These are phyloP conservation scores for Teleogryllus oceanicus DNA, from an alignment of 2,888 invertebrate species.

Conservation along the genomic window DNA sequence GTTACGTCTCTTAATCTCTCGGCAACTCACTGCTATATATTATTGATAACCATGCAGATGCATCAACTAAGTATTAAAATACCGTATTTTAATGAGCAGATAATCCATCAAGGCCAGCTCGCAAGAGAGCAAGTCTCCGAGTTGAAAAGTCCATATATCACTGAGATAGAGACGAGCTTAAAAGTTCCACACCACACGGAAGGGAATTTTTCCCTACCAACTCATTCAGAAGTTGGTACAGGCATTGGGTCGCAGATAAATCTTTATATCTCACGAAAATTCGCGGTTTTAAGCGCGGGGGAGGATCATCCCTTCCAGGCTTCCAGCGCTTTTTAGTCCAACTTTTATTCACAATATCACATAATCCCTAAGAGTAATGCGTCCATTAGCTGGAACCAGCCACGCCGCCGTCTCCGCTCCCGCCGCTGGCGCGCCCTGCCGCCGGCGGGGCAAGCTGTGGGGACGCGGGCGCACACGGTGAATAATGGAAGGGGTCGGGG, in stretches of 20 bases:
- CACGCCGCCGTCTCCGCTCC: not conserved
- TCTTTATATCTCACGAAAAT: not conserved
- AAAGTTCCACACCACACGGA: no score
- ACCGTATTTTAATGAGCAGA: no score
- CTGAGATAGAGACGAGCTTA: no score
- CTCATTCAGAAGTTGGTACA: no score
- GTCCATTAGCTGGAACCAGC: slow-evolving; percentile 5
- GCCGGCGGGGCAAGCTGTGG: not conserved
- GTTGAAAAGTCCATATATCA: no score
- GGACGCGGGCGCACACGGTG: not conserved
- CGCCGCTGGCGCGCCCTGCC: not conserved
- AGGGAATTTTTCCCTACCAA: no score
- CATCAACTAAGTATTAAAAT: no score
- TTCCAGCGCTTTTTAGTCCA: not conserved
- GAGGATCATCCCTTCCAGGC: not conserved
- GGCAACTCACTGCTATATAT: no score
- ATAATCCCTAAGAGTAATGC: slow-evolving; percentile 8
- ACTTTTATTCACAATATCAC: slow-evolving; percentile 12
- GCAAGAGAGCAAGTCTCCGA: no score
- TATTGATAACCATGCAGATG: no score
- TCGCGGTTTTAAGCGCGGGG: not conserved
- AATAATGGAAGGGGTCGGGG: not conserved
- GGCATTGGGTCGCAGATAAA: not conserved
- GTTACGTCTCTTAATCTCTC: no score
- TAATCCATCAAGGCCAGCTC: no score